Evolutionary conservation across 1,140 invertebrate species (phyloP).

Genomic region (Papilio helenus): DNA sequence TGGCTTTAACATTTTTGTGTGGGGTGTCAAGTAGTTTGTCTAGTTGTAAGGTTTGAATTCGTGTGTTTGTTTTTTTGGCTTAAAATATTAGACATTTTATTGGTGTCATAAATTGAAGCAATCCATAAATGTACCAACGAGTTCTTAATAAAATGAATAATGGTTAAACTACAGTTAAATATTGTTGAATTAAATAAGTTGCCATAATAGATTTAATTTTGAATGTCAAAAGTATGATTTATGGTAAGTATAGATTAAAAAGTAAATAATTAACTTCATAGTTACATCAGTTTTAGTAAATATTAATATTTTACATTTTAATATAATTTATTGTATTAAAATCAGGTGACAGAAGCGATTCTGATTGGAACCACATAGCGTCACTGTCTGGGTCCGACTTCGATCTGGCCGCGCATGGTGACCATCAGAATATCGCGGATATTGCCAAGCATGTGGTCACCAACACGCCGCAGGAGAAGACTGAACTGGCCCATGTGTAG

Average conservation of each 20-base stretch:
- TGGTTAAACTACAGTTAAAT: neutral
- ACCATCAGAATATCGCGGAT: slow-evolving; percentile 61
- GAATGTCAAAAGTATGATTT: too few relatives aligned
- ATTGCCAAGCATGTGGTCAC: slow-evolving; percentile 56
- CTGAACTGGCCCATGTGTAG: slow-evolving; percentile 63
- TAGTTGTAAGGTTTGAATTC: neutral
- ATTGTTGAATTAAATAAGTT: neutral
- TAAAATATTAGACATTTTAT: neutral
- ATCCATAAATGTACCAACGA: neutral
- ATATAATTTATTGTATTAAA: slow-evolving; percentile 24
- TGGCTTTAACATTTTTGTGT: slow-evolving; percentile 9
- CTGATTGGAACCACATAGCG: slow-evolving; percentile 82
- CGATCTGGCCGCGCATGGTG: slow-evolving; percentile 84
- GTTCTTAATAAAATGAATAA: too few relatives aligned
- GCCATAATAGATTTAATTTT: neutral
- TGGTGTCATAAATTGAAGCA: neutral
- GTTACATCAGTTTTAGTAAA: neutral
- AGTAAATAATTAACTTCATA: neutral
- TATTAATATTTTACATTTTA: neutral
- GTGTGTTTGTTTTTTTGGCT: neutral
- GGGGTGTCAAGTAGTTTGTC: slow-evolving; percentile 16
- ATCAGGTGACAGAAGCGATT: slow-evolving; percentile 60
- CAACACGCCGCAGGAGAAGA: slow-evolving; percentile 40
- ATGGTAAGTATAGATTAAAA: neutral
- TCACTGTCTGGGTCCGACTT: slow-evolving; percentile 85